Evolutionary conservation across 2,888 invertebrate species (phyloP).

Genomic region (Macrosiphum euphorbiae): DNA sequence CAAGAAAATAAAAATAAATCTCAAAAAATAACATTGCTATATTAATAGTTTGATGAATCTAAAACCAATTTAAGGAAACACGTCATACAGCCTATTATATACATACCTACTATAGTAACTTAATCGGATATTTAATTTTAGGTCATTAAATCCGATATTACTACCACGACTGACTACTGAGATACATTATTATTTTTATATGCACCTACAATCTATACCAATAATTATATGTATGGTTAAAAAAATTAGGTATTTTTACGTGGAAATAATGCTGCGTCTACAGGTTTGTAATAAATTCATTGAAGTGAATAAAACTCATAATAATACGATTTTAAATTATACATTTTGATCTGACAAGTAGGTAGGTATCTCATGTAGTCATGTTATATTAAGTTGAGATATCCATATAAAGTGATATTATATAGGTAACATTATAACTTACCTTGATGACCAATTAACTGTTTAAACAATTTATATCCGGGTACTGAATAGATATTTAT

Average conservation of each 20-base stretch:
- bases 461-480: conserved; percentile 66
- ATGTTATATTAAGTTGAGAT: background rate
- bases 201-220: background rate
- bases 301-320: background rate
- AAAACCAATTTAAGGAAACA: background rate
- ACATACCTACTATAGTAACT: background rate
- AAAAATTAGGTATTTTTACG: background rate
- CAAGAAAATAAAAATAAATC: background rate
- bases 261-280: background rate
- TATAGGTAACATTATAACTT: conserved; percentile 63
- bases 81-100: background rate
- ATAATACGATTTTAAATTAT: background rate
- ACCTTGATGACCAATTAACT: conserved; percentile 74
- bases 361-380: background rate
- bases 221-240: background rate
- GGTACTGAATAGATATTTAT: conserved; percentile 66
- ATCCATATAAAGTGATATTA: background rate
- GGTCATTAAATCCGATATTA: background rate
- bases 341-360: background rate
- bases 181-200: background rate
- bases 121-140: background rate
- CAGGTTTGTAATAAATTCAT: background rate
- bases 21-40: background rate
- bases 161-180: too few relatives aligned
- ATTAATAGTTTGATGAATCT: background rate